Evolutionary conservation across 2,888 invertebrate genomes (phyloP).

Genomic region (Incurvaria masculella): DNA sequence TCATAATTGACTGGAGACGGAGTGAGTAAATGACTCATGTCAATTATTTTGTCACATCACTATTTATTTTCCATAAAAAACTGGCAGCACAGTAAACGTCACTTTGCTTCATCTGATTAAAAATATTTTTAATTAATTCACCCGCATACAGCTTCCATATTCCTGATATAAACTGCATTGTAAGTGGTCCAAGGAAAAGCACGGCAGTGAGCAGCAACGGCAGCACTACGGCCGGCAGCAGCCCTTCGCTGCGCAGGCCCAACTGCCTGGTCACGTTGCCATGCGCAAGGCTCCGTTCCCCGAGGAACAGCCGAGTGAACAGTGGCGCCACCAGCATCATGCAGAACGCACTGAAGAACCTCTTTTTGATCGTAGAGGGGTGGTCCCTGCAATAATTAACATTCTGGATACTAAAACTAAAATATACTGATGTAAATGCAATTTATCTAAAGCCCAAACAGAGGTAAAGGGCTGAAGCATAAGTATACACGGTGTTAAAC

Average conservation of each 20-base stretch:
- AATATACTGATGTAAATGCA: no score
- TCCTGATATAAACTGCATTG: constrained; percentile 67
- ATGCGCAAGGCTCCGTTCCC: constrained; percentile 58
- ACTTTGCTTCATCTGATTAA: no score
- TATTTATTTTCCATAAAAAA: no score
- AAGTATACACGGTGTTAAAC: no score
- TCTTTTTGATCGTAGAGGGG: constrained; percentile 80
- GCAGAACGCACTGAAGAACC: constrained; percentile 81
- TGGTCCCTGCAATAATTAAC: constrained; percentile 88
- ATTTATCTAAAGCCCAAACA: no score
- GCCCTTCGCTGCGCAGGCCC: constrained; percentile 72
- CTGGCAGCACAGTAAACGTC: no score
- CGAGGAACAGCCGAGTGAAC: constrained; percentile 70
- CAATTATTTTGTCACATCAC: no score
- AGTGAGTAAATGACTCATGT: no score
- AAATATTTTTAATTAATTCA: no score
- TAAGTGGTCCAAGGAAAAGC: constrained; percentile 80
- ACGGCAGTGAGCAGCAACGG: constrained; percentile 77
- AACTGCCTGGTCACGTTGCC: constrained; percentile 65
- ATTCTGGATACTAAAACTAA: no score
- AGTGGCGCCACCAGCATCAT: constrained; percentile 79
- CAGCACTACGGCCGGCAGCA: constrained; percentile 67
- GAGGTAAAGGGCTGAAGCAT: no score
- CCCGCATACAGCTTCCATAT: constrained; percentile 66
- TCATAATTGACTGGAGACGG: no score